These are phyloP conservation scores for Rhimphoctona megacephalus DNA, from an alignment of 2,888 invertebrate species.

Conservation along the genomic window DNA sequence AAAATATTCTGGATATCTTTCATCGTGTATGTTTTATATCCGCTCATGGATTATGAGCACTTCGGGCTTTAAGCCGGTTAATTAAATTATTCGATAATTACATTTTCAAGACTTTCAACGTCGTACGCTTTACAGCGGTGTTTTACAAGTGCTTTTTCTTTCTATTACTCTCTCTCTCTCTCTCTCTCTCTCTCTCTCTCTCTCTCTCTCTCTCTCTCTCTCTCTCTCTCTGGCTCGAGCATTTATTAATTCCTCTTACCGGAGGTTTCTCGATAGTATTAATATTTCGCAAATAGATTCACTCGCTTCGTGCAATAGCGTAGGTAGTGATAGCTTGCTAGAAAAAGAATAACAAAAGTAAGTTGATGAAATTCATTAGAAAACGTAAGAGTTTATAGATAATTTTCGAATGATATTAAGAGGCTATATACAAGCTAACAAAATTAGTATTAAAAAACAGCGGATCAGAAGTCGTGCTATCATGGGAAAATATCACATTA, in stretches of 20 bases:
- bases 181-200: not conserved
- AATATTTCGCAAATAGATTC: not conserved
- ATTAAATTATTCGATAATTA: slow-evolving; percentile 49
- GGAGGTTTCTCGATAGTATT: slow-evolving; percentile 3
- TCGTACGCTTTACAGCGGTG: not conserved
- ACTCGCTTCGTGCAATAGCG: not conserved
- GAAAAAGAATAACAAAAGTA: not conserved
- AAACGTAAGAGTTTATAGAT: not conserved
- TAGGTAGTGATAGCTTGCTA: not conserved
- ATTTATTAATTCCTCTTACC: too few relatives aligned
- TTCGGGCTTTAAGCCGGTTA: not conserved
- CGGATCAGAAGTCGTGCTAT: not conserved
- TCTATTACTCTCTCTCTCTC: not conserved
- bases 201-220: not conserved
- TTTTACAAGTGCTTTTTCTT: not conserved
- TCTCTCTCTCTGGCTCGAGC: not conserved
- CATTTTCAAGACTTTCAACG: slow-evolving; percentile 19
- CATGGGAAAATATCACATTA: slow-evolving; percentile 3
- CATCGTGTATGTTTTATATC: not conserved
- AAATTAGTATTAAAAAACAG: not conserved
- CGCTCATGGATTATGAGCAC: slow-evolving; percentile 21
- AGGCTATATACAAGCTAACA: not conserved
- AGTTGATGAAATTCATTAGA: not conserved
- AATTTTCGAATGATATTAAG: not conserved
- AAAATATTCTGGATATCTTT: slow-evolving; percentile 22